Evolutionary conservation across 2,888 invertebrate genomes (phyloP).

Genomic region (Cheilosia vulpina): DNA sequence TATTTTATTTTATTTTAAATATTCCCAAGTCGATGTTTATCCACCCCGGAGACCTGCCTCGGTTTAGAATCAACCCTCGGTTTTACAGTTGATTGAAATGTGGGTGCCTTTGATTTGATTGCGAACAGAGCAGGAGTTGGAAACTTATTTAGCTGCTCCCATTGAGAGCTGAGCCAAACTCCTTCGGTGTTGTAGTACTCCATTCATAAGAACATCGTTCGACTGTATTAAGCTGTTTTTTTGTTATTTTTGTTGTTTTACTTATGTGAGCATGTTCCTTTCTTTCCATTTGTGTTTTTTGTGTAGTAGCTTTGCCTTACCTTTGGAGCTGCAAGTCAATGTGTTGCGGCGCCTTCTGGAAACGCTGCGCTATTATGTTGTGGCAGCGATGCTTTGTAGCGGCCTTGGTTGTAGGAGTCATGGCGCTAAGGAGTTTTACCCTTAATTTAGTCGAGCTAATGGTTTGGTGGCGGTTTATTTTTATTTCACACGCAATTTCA

Average conservation of each 20-base stretch:
- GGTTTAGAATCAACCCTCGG: neutral
- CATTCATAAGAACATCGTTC: slow-evolving; percentile 7
- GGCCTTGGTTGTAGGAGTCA: neutral
- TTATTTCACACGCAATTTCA: slow-evolving; percentile 69
- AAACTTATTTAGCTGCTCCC: slow-evolving; percentile 31
- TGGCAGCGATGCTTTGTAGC: slow-evolving; percentile 35
- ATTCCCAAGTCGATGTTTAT: neutral
- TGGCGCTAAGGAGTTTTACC: slow-evolving; percentile 12
- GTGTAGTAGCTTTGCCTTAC: slow-evolving; percentile 13
- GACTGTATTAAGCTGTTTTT: slow-evolving; percentile 5
- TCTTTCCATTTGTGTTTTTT: neutral
- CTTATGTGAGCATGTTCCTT: neutral
- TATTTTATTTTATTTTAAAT: slow-evolving; percentile 19
- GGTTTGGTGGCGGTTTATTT: slow-evolving; percentile 38
- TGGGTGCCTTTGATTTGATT: slow-evolving; percentile 24
- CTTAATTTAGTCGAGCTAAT: slow-evolving; percentile 1
- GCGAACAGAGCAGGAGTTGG: neutral
- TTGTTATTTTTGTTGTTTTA: slow-evolving; percentile 1
- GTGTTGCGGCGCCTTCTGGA: slow-evolving; percentile 25
- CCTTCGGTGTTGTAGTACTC: neutral
- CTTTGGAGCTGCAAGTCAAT: slow-evolving; percentile 12
- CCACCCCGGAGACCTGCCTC: neutral
- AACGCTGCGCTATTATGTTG: slow-evolving; percentile 32
- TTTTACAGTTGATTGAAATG: neutral
- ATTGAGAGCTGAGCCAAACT: neutral